Base-by-base conservation (phyloP, 2,888 invertebrate species). In the Pseudeuparius sepicola region DNA sequence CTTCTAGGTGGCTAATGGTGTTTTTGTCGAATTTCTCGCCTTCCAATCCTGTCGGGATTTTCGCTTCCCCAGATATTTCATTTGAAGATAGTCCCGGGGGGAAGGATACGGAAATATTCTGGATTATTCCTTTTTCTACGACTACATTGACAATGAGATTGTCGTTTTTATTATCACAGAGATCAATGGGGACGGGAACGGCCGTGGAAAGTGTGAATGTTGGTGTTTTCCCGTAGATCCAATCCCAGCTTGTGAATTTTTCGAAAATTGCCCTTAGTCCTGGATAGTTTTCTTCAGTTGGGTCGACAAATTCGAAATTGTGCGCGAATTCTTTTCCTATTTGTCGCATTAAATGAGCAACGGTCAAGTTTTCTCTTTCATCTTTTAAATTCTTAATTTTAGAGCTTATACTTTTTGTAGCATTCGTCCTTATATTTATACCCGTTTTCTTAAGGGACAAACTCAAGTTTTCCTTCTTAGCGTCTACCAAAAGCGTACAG, bases 401-500 rank as follows among this genome's bases (percentile, higher is more conserved):
- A 0, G 92, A 83, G 34, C 75, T 76, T 11, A 80, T 73, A 29
- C 93, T 94, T 47, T 71, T 68, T 2, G 94, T 93, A 41, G 96
- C 93, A 50, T 80, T 86, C 42, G 82, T 82, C 55, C 77, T 70
- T 53, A 93, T 82, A 50, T 81, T 81, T 53, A 73, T 71, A 68
- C 83, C 76, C 57, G 76, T 72, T 59, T 77, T 83, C 40, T 75
- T 73, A 38, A 89, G 70, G 36, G 83, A 73, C 49, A 75, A 69
- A 49, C 75, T 75, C 57, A 89, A 68, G 58, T 76, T 71, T 44
- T 71, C 60, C 64, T 85, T 84, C 57, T 90, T 80, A 44, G 84
- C 84, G 54, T 87, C 77, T 41, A 94, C 84, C 58, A 97, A 70
- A 47, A 98, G 71, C 3, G 97, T 97, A 64, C 94, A 93, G 63